Percentiles rank a stretch among this genome's conserved stretches.
Conservation (phyloP, 1,140 invertebrate species). For the Ips typographus region DNA sequence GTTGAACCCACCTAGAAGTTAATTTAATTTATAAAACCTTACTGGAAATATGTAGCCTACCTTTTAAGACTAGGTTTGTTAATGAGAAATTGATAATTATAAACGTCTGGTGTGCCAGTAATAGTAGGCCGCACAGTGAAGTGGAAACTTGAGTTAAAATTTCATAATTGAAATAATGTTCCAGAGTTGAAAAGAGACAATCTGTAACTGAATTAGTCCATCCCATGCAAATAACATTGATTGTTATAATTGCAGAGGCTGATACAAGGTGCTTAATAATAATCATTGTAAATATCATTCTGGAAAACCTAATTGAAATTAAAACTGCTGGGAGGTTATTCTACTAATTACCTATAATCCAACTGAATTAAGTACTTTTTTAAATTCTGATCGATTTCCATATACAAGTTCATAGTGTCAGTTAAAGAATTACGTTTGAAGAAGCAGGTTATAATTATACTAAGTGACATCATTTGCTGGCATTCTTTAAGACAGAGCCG, state of each 20-base stretch:
- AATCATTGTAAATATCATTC: too few species aligned
- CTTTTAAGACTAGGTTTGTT: slow-evolving; percentile 12
- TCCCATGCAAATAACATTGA: slow-evolving; percentile 5
- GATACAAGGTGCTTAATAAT: too few species aligned
- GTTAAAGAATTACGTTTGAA: slow-evolving; percentile 7
- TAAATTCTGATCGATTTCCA: slow-evolving; percentile 14
- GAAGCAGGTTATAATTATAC: slow-evolving; percentile 12
- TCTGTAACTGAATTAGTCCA: neutral
- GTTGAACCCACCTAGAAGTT: neutral
- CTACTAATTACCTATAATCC: neutral
- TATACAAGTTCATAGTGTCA: slow-evolving; percentile 15
- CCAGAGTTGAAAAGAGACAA: slow-evolving; percentile 2
- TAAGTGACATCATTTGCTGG: slow-evolving; percentile 8
- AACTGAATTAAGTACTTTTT: slow-evolving; percentile 1
- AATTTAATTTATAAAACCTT: slow-evolving; percentile 1
- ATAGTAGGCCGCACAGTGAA: slow-evolving; percentile 8
- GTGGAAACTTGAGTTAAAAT: slow-evolving; percentile 14
- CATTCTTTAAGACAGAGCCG: slow-evolving; percentile 13
- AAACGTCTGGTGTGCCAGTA: slow-evolving; percentile 6
- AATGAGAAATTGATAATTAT: slow-evolving; percentile 12
- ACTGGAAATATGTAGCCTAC: neutral
- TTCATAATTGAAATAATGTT: slow-evolving; percentile 15
- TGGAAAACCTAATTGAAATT: too few species aligned
- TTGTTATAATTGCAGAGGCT: slow-evolving; percentile 1
- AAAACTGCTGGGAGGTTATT: too few species aligned